Evolutionary conservation across 2,113 vertebrate genomes (phyloP).

Genomic region (Anolis sagrei): DNA sequence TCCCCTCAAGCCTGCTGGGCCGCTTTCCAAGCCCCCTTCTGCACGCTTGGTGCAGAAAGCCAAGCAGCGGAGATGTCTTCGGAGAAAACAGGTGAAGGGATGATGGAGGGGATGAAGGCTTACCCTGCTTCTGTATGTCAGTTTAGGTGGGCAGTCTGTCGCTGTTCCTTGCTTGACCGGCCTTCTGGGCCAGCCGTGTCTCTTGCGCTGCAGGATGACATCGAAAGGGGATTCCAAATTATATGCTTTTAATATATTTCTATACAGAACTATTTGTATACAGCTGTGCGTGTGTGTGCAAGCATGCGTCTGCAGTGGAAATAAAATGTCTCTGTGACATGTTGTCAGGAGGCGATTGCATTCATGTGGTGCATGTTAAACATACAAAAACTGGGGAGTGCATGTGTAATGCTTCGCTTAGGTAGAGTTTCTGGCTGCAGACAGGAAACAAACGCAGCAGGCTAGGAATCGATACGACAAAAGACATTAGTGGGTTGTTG

Average conservation of each 20-base stretch:
- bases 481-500: too few species aligned
- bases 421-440: not conserved
- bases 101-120: not conserved
- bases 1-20: not conserved
- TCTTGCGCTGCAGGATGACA: too few species aligned
- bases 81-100: conserved; percentile 30
- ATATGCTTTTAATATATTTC: not conserved
- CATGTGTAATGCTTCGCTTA: too few species aligned
- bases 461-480: not conserved
- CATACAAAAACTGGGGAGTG: not conserved
- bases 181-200: too few species aligned
- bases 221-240: too few species aligned
- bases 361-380: not conserved
- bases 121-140: not conserved
- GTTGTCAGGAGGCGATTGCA: not conserved
- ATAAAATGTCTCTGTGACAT: too few species aligned
- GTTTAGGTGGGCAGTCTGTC: not conserved
- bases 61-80: conserved; percentile 16
- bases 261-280: not conserved
- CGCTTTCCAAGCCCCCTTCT: not conserved
- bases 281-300: not conserved
- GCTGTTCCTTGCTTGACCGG: not conserved
- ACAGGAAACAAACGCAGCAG: too few species aligned
- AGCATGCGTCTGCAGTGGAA: not conserved
- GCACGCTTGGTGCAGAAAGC: not conserved